Evolutionary conservation across 2,888 invertebrate genomes (phyloP).

Genomic region (Heteromyza rotundicornis): DNA sequence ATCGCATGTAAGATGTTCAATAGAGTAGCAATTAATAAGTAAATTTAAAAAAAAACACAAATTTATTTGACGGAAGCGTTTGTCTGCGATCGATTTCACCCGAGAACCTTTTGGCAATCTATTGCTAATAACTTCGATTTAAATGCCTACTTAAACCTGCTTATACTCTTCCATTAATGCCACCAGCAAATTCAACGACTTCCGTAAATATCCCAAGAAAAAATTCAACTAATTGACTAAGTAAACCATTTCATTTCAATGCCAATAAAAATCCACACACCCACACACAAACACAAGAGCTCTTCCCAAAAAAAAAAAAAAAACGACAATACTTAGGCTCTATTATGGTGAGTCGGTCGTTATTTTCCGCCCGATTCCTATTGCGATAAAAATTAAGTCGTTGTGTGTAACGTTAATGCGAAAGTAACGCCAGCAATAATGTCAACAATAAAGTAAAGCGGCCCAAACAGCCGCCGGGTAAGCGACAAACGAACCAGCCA

Average conservation of each 20-base stretch:
- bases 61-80: too few species aligned
- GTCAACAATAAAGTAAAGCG: neutral
- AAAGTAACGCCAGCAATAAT: neutral
- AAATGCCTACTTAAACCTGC: too few species aligned
- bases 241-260: conserved; percentile 39
- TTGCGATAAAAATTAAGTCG: conserved; percentile 31
- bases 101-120: too few species aligned
- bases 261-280: conserved; percentile 33
- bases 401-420: conserved; percentile 16
- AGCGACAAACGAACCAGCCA: neutral
- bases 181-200: neutral
- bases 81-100: too few species aligned
- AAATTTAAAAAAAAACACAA: too few species aligned
- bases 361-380: conserved; percentile 28
- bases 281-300: conserved; percentile 13
- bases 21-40: too few species aligned
- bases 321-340: neutral
- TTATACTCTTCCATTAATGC: neutral
- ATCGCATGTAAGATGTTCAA: too few species aligned
- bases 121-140: too few species aligned
- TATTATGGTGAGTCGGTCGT: conserved; percentile 26
- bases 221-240: conserved; percentile 51
- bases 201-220: too few species aligned
- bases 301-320: conserved; percentile 17
- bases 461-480: neutral